These are phyloP conservation scores for Drosophila cardini DNA, from an alignment of 1,140 invertebrate genomes.

Conservation along the genomic window DNA sequence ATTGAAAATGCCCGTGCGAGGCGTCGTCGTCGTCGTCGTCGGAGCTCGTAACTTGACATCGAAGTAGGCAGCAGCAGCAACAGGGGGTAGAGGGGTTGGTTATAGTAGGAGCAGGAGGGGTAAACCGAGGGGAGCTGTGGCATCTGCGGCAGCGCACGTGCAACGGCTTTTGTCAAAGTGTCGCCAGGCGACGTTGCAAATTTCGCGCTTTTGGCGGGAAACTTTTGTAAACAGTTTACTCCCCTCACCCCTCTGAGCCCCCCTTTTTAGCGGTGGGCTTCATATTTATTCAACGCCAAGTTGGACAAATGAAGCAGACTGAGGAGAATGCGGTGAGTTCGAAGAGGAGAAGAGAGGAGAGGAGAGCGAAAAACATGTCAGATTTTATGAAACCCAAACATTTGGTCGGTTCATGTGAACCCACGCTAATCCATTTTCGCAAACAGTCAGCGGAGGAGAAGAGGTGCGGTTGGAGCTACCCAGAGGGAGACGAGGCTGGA, in stretches of 20 bases:
- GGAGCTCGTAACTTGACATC: conserved; percentile 70
- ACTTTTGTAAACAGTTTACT: conserved; percentile 63
- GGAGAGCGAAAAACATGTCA: conserved; percentile 51
- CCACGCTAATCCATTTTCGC: conserved; percentile 81
- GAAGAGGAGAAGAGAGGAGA: not conserved
- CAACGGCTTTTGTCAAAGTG: conserved; percentile 70
- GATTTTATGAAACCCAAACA: conserved; percentile 80
- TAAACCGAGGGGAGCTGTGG: conserved; percentile 1
- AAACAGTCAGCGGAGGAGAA: conserved; percentile 39
- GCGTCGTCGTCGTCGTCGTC: conserved; percentile 32
- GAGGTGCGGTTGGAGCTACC: not conserved
- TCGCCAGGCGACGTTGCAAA: conserved; percentile 69
- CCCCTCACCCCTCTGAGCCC: not conserved
- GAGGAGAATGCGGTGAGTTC: not conserved
- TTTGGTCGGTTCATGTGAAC: conserved; percentile 79
- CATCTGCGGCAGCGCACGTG: conserved; percentile 61
- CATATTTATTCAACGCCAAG: conserved; percentile 71
- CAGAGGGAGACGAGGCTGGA: not conserved
- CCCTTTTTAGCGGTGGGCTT: conserved; percentile 10
- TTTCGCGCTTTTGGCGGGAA: conserved; percentile 72
- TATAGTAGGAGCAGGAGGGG: not conserved
- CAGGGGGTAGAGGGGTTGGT: not conserved
- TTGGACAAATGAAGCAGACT: conserved; percentile 44
- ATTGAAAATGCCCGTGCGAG: conserved; percentile 64
- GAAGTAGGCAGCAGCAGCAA: conserved; percentile 42